Conservation (phyloP, 1,140 invertebrate species). For the Platorchestia sp. region DNA sequence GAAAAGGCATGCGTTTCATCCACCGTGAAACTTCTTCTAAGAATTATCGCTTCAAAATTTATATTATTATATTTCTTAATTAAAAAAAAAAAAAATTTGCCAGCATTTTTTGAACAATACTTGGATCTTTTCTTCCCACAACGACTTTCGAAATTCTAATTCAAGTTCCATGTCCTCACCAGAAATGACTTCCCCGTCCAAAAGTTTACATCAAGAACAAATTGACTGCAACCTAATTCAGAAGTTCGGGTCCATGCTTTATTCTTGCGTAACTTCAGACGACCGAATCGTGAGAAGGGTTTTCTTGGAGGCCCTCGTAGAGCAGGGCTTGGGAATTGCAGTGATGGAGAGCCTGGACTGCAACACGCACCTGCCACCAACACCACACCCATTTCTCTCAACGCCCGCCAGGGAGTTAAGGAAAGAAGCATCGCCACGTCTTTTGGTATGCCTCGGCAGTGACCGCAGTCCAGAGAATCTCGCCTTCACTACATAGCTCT, state of each 20-base stretch:
- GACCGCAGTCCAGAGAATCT: not conserved
- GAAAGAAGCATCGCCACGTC: not conserved
- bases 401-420: not conserved
- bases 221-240: not conserved
- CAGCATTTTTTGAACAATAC: not conserved
- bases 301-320: not conserved
- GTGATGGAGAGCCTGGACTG: not conserved
- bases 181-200: not conserved
- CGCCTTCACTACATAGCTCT: not conserved
- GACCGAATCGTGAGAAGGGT: not conserved
- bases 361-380: not conserved
- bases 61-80: no score
- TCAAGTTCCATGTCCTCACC: not conserved
- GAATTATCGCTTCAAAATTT: no score
- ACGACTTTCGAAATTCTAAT: not conserved
- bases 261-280: not conserved
- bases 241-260: not conserved
- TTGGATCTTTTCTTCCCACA: not conserved
- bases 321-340: not conserved
- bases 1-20: no score
- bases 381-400: slow-evolving; percentile 6
- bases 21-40: no score
- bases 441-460: not conserved
- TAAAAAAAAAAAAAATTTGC: no score
- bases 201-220: not conserved